These are phyloP conservation scores for Sebastes kiyomatsui DNA, from an alignment of 2,797 vertebrate genomes.

Conservation along the genomic window DNA sequence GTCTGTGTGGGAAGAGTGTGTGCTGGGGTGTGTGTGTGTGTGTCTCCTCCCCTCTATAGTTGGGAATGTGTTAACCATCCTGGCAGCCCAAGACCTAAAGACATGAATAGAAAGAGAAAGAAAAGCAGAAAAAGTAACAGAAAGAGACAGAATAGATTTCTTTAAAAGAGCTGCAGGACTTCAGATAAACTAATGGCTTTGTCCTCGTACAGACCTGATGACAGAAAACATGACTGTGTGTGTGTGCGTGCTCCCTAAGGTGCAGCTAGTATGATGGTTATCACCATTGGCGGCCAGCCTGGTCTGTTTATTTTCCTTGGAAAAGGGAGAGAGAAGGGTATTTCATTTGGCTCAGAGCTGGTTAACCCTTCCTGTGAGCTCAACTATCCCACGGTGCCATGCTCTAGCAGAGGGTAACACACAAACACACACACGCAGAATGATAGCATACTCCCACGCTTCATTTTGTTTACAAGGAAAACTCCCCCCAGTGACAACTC, in stretches of 20 bases:
- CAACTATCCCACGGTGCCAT: slow-evolving; percentile 64
- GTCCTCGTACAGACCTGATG: slow-evolving; percentile 6
- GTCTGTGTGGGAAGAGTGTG: slow-evolving; percentile 41
- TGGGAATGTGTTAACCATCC: not conserved
- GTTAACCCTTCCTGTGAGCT: slow-evolving; percentile 64
- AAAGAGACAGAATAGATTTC: not conserved
- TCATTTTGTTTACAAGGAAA: slow-evolving; percentile 61
- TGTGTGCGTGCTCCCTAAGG: slow-evolving; percentile 35
- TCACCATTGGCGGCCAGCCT: slow-evolving; percentile 46
- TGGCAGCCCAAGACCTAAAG: not conserved
- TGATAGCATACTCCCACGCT: slow-evolving; percentile 37
- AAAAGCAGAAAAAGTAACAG: not conserved
- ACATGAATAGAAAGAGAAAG: not conserved
- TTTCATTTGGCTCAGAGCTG: slow-evolving; percentile 52
- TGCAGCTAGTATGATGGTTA: slow-evolving; percentile 55
- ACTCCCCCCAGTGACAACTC: slow-evolving; percentile 26
- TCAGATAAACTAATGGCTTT: slow-evolving; percentile 13
- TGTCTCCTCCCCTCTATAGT: slow-evolving; percentile 60
- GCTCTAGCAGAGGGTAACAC: slow-evolving; percentile 21
- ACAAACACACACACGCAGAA: slow-evolving; percentile 32
- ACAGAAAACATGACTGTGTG: slow-evolving; percentile 27
- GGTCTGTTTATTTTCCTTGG: slow-evolving; percentile 72
- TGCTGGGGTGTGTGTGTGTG: slow-evolving; percentile 12
- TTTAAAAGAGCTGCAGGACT: slow-evolving; percentile 14
- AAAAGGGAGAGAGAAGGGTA: slow-evolving; percentile 36